Conservation (phyloP, 2,888 invertebrate genomes). For the Drosophila prolongata region DNA sequence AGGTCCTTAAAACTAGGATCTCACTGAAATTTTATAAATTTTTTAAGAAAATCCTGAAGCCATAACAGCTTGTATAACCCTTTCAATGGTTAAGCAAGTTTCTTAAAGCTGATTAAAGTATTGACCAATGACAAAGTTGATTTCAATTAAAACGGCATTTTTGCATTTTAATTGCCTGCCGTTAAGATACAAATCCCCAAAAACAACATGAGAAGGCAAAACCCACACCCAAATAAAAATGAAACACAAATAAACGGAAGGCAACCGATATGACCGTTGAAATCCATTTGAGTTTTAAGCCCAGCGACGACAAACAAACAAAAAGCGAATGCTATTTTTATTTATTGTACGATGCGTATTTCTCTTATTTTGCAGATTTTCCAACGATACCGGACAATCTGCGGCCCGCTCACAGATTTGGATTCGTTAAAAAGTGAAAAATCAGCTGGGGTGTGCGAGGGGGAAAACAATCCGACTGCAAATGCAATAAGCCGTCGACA, state of each 20-base stretch:
- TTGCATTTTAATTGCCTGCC: slow-evolving; percentile 71
- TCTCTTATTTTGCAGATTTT: slow-evolving; percentile 71
- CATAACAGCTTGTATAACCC: background rate
- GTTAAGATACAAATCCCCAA: slow-evolving; percentile 65
- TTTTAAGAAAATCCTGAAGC: background rate
- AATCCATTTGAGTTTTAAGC: slow-evolving; percentile 72
- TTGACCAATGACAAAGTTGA: slow-evolving; percentile 10
- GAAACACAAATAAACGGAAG: slow-evolving; percentile 60
- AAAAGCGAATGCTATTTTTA: slow-evolving; percentile 62
- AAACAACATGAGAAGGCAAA: slow-evolving; percentile 22
- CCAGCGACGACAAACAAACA: slow-evolving; percentile 37
- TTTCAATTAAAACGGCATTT: slow-evolving; percentile 57
- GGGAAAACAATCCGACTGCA: slow-evolving; percentile 45
- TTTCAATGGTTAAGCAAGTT: background rate
- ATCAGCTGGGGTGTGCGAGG: slow-evolving; percentile 31
- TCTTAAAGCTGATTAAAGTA: slow-evolving; percentile 20
- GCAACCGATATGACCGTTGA: slow-evolving; percentile 51
- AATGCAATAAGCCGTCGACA: slow-evolving; percentile 74
- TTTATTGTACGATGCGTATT: slow-evolving; percentile 56
- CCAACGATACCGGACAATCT: slow-evolving; percentile 49
- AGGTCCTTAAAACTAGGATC: too few relatives aligned
- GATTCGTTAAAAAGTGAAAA: slow-evolving; percentile 67
- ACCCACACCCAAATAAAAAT: slow-evolving; percentile 31
- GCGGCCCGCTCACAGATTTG: slow-evolving; percentile 60
- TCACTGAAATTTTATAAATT: too few relatives aligned